Conservation (phyloP, 2,888 invertebrate genomes). For the Bhutanitis thaidina region DNA sequence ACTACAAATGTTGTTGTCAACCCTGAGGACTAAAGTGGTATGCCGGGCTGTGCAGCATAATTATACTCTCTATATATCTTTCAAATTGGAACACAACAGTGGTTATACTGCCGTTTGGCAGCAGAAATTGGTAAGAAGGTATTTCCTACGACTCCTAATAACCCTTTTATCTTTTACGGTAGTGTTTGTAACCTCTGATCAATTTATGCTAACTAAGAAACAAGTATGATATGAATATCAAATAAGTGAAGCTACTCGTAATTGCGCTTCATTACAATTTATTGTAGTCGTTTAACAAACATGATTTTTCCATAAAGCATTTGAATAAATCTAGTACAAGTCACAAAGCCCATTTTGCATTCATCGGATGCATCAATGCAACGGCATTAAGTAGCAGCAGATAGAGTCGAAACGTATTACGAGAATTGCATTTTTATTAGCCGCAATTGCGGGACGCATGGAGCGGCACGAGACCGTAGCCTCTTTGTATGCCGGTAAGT, state of each 20-base stretch:
- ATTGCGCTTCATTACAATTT: slow-evolving; percentile 6
- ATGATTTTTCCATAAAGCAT: slow-evolving; percentile 24
- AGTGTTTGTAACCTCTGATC: too few relatives aligned
- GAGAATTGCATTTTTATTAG: slow-evolving; percentile 68
- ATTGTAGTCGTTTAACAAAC: slow-evolving; percentile 8
- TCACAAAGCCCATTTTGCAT: slow-evolving; percentile 58
- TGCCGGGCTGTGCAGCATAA: too few relatives aligned
- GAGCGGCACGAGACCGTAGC: slow-evolving; percentile 28
- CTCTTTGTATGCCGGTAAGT: slow-evolving; percentile 21
- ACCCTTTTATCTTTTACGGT: too few relatives aligned
- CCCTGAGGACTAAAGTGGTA: too few relatives aligned
- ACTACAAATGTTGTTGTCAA: too few relatives aligned
- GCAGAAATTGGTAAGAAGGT: too few relatives aligned
- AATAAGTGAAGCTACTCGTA: neutral
- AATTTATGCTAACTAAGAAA: neutral
- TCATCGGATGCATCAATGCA: slow-evolving; percentile 59
- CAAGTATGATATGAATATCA: neutral
- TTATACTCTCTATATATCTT: too few relatives aligned
- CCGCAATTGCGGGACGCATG: slow-evolving; percentile 45
- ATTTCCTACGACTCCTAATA: too few relatives aligned
- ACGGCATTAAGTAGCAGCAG: slow-evolving; percentile 53
- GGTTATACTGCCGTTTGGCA: too few relatives aligned
- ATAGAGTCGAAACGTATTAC: slow-evolving; percentile 56
- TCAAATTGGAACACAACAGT: too few relatives aligned
- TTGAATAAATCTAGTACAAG: slow-evolving; percentile 44